Base-by-base conservation (phyloP, 2,888 invertebrate species). In the Hirudinaria manillensis region DNA sequence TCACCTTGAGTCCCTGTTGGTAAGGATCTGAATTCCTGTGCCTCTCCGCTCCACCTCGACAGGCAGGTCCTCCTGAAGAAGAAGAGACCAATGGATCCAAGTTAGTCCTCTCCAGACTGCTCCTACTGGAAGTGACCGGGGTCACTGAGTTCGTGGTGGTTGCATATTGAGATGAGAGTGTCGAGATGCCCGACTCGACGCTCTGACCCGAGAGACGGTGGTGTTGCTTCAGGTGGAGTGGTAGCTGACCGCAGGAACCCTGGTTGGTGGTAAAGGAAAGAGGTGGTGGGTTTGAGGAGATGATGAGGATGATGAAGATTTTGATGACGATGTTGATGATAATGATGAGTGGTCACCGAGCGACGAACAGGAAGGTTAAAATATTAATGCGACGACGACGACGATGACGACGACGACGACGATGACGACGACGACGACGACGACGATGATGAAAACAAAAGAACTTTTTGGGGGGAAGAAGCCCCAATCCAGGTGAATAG, bases 1-100 rank as follows among this genome's bases (percentile, higher is more conserved):
- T 70, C 13, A 75, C 75, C 75, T 75, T 75, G 29, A 75, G 70
- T 27, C 75, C 75, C 70, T 75, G 75, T 27, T 75, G 75, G 55
- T 68, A 68, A 32, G 67, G 75, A 27, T 70, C 70, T 29, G 51
- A 68, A 24, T 38, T 24, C 19, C 27, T 19, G 27, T 6, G 68
- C n/a, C n/a, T n/a, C n/a, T n/a, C n/a, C n/a, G n/a, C n/a, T 68
- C n/a, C 34, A 10, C 38, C 51, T 7, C n/a, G 21, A 53, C 3
- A 21, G 21, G 24, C 29, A 19, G 61, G 68, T 7, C 36, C 16
- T 19, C 53, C 53, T 16, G 53, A 16, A 19, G 19, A 53, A 53
- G 53, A 10, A 53, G 13, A 16, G 13, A 24, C 16, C 66, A 13
- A 13, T 53, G 53, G 53, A 29, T 72, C 72, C n/a, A n/a, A n/a